Base-by-base conservation (phyloP, 2,113 vertebrate genomes). In the Dromaius novaehollandiae region DNA sequence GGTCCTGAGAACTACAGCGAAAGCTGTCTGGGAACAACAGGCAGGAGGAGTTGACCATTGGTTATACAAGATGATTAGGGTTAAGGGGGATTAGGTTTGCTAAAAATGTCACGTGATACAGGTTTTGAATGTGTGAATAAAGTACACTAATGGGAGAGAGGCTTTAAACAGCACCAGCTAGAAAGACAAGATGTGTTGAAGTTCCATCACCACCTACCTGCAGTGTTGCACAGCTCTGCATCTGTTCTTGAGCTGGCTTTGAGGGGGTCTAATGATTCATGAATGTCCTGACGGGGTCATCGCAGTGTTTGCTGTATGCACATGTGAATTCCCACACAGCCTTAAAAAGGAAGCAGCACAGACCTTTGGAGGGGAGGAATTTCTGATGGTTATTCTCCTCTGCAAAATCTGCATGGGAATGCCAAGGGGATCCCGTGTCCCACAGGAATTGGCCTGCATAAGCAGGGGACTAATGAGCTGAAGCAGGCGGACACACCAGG, bases 251-350 rank as follows among this genome's bases (percentile, higher is more conserved):
- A 65, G 86, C 53, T 90, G 71, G 22, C 60, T 55, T 38, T 68
- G 73, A 51, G 73, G 16, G 32, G 38, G 32, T 44, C 36, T 13
- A n/a, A 16, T 21, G n/a, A 10, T 34, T 46, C 10, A 53, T 5
- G 9, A 66, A 25, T 14, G 24, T 56, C 48, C 63, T 0, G 0
- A 2, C 44, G 16, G 65, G 55, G 64, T 56, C 32, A 21, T 28
- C 25, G 8, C 44, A 1, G 0, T 32, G 13, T 6, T n/a, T 25
- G 9, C 71, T 13, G 11, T 9, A 4, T 2, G 26, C 10, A 4
- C 11, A 5, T 6, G 50, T 10, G 64, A 77, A 30, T 26, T 78
- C 64, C 74, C 63, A 16, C 0, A 1, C 0, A 28, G 64, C 53
- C 75, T 77, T 84, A 25, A 26, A 11, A 36, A 46, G 46, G 65